phyloP scores from a whole-genome alignment of 2,888 invertebrate species.

The Vanessa cardui region DNA sequence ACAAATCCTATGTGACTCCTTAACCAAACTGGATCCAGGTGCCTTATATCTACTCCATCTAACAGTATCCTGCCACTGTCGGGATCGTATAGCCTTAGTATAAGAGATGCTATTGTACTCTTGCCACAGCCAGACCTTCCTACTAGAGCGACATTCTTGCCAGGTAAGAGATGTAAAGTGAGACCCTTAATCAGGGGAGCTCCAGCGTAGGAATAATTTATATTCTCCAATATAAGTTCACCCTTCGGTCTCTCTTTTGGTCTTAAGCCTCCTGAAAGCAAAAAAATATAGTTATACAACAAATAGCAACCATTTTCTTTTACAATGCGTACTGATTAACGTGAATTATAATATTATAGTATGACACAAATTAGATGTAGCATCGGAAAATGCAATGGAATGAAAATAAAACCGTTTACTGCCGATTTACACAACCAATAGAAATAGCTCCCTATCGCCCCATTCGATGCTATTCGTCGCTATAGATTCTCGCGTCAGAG shows the following conservation, averaged over 20 bases:
- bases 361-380: too few species aligned
- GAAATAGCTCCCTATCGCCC: too few species aligned
- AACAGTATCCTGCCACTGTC: constrained; percentile 86
- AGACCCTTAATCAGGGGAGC: constrained; percentile 84
- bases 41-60: constrained; percentile 89
- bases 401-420: too few species aligned
- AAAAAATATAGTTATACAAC: background rate
- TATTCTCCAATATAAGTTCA: constrained; percentile 88
- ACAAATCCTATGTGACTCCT: constrained; percentile 94
- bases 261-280: constrained; percentile 83
- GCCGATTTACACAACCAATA: too few species aligned
- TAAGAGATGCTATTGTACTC: constrained; percentile 92
- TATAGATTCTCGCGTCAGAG: too few species aligned
- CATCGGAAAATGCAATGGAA: too few species aligned
- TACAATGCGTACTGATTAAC: too few species aligned
- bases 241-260: constrained; percentile 84
- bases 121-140: constrained; percentile 98
- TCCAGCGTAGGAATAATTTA: constrained; percentile 89
- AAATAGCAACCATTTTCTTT: background rate
- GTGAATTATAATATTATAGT: too few species aligned
- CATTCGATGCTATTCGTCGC: too few species aligned
- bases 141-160: constrained; percentile 90
- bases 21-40: constrained; percentile 92
- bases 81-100: constrained; percentile 95
- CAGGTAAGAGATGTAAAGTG: constrained; percentile 85